phyloP scores from a whole-genome alignment of 30 jellyfish, hydroid and myxozoan genomes.

The Aurelia coerulea region DNA sequence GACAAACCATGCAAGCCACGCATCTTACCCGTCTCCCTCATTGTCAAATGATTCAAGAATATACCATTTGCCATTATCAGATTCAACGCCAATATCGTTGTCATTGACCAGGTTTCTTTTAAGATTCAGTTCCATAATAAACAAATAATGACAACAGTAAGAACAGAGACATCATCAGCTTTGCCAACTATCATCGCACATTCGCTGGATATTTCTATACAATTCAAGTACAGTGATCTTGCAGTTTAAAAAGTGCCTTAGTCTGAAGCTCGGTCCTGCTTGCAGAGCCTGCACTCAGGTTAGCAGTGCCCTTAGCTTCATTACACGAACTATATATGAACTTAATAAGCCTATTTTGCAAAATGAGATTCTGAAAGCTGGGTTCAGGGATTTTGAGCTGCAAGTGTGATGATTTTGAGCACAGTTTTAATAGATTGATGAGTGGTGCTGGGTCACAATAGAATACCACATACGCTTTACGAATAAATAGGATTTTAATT shows the following conservation, averaged over 20 bases:
- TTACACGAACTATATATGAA: neutral
- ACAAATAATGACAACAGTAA: neutral
- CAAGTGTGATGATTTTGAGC: neutral
- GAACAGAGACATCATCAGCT: no score
- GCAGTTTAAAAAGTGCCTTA: no score
- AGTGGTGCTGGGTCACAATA: neutral
- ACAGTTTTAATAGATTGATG: conserved; percentile 1
- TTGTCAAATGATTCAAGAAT: conserved; percentile 64
- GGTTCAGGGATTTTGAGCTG: neutral
- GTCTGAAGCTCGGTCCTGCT: no score
- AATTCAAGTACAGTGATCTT: no score
- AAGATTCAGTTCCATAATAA: conserved; percentile 33
- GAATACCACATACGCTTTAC: neutral
- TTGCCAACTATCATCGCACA: no score
- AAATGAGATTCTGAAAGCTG: no score
- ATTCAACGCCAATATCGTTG: neutral
- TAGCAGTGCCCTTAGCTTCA: no score
- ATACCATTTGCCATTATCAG: conserved; percentile 67
- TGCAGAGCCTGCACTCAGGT: no score
- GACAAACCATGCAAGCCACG: no score
- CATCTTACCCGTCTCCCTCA: conserved; percentile 29
- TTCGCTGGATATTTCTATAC: no score
- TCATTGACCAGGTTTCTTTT: conserved; percentile 1
- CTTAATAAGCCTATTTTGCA: no score
- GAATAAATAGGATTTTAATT: neutral